Base-by-base conservation (phyloP, 2,888 invertebrate species). In the Lamellibrachia satsuma region DNA sequence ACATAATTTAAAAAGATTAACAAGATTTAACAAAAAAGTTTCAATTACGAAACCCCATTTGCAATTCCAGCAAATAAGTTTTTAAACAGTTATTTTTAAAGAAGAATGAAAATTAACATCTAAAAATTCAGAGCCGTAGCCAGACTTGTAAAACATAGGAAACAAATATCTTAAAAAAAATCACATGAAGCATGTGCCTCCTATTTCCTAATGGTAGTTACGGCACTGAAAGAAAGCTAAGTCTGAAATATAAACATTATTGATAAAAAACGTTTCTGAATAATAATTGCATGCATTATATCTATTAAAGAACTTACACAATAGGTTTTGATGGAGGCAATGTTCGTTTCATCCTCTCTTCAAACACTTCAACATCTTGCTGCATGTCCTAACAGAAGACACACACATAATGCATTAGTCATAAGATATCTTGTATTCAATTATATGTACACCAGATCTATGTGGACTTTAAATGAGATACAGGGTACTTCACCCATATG, bases 341-440 rank as follows among this genome's bases (percentile, higher is more conserved):
- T 39, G 95, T 95, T 93, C 95, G 94, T 93, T 95, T 95, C 95
- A 96, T 95, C 92, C 95, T 95, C 52, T 96, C 95, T 92, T 96
- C 96, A 96, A 96, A 96, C 55, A 94, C 92, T 52, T 94, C 94
- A 60, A 96, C 96, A 90, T 95, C 95, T 93, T 94, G 93, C 8
- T n/a, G 75, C 75, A 75, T 75, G 75, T 75, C 75, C 75, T 75
- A 75, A 11, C 22, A 75, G 75, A 75, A 75, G n/a, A 75, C 22
- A 15, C 75, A 60, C 22, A 75, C 15, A 39, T 75, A 75, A 75
- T 75, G 75, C 22, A 75, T 75, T 75, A 22, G 15, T 75, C 15
- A 75, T 75, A n/a, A 75, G 6, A 75, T 22, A 75, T 75, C 11
- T 60, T 60, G 11, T 60, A 60, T 11, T 9, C 11, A 22, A 22